These are phyloP conservation scores for Microplitis manilae DNA, from an alignment of 2,888 invertebrate species.

Conservation along the genomic window DNA sequence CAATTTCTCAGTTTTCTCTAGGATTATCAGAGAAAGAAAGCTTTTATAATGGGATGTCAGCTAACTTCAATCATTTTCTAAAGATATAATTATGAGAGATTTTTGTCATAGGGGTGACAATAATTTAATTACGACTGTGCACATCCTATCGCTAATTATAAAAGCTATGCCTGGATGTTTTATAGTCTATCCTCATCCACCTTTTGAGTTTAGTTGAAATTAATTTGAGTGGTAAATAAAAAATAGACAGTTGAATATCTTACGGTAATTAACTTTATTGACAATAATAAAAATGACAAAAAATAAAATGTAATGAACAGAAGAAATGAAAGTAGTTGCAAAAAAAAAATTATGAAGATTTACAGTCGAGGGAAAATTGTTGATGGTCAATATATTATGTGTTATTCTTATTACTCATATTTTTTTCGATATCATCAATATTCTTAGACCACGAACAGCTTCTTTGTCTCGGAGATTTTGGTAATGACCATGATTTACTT, in stretches of 20 bases:
- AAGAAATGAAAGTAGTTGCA: neutral
- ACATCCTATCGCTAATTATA: too few species aligned
- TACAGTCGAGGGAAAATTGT: neutral
- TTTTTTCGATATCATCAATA: slow-evolving; percentile 38
- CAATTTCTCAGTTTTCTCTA: too few species aligned
- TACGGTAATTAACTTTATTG: neutral
- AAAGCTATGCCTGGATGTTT: too few species aligned
- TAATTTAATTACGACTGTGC: too few species aligned
- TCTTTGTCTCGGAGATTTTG: slow-evolving; percentile 69
- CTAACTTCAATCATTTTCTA: too few species aligned
- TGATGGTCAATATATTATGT: neutral
- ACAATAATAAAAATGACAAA: neutral
- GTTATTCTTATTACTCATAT: slow-evolving; percentile 24
- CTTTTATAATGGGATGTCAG: too few species aligned
- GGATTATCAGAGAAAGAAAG: too few species aligned
- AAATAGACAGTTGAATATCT: neutral
- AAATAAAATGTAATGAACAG: neutral
- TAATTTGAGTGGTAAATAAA: neutral
- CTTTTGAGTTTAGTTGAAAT: too few species aligned
- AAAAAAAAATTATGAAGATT: neutral
- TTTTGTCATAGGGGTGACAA: too few species aligned
- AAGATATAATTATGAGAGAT: too few species aligned
- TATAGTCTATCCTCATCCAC: too few species aligned
- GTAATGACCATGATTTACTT: slow-evolving; percentile 78
- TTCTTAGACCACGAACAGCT: slow-evolving; percentile 75